Percentiles rank a stretch among this genome's conserved stretches.
These are phyloP conservation scores for Formica selysi DNA, from an alignment of 1,140 invertebrate genomes.

Conservation along the genomic window DNA sequence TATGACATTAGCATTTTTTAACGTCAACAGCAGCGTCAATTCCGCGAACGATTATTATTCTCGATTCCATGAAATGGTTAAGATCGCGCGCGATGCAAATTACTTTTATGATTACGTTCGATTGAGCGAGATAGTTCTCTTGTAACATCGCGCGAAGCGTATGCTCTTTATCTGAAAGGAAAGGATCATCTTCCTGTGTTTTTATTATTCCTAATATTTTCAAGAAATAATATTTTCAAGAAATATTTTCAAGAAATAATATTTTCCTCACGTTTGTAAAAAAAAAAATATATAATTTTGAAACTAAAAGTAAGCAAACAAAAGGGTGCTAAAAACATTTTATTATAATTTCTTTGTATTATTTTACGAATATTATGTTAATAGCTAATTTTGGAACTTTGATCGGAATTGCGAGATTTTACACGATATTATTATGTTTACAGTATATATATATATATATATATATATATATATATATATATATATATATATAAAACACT, in stretches of 20 bases:
- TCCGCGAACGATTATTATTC: slow-evolving; percentile 43
- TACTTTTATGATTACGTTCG: slow-evolving; percentile 45
- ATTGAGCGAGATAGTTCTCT: slow-evolving; percentile 1
- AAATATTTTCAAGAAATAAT: background rate
- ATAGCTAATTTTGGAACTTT: background rate
- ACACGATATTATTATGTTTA: slow-evolving; percentile 17
- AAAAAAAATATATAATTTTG: background rate
- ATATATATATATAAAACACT: background rate
- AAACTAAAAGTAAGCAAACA: background rate
- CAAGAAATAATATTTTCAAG: background rate
- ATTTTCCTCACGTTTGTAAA: background rate
- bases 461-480: too few relatives aligned
- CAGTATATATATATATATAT: background rate
- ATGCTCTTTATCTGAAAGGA: background rate
- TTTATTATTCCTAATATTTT: background rate
- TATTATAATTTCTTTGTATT: background rate
- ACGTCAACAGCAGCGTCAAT: slow-evolving; percentile 39
- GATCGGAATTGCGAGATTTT: background rate
- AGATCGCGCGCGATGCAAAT: slow-evolving; percentile 23
- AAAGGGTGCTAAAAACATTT: background rate
- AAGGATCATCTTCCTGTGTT: background rate
- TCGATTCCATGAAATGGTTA: background rate
- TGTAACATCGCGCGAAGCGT: background rate
- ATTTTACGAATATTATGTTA: background rate
- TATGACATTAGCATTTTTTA: slow-evolving; percentile 12